A percentile compares a stretch with the other conserved stretches of the same genome.
Conservation (phyloP, 2,113 vertebrate species). For the Nanorana parkeri region DNA sequence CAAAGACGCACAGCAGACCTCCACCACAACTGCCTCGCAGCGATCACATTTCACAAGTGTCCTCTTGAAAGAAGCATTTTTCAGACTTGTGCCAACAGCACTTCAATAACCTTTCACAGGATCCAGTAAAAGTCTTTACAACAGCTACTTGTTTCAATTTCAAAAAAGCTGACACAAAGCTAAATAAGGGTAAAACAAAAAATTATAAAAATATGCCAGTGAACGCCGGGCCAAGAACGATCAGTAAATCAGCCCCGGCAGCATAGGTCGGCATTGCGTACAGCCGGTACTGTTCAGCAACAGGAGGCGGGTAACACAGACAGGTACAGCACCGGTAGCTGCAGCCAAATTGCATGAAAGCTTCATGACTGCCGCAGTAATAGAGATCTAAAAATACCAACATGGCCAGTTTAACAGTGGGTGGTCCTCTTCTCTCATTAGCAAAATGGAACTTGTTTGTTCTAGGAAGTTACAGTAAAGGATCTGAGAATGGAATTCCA, state of each 20-base stretch:
- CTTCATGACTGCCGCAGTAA: background rate
- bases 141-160: background rate
- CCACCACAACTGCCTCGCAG: no score
- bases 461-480: background rate
- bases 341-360: background rate
- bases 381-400: slow-evolving; percentile 5
- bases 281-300: no score
- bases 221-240: background rate
- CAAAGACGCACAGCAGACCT: no score
- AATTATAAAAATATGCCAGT: background rate
- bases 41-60: no score
- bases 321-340: background rate
- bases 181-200: background rate
- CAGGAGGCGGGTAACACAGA: background rate
- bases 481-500: background rate
- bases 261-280: no score
- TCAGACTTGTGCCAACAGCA: no score
- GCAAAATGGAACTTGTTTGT: background rate
- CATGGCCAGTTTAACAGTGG: background rate
- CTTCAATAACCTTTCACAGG: no score
- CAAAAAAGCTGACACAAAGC: background rate
- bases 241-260: background rate
- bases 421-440: background rate
- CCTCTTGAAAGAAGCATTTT: no score
- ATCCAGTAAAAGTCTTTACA: no score